Evolutionary conservation across 2,888 invertebrate genomes (phyloP), one percentile per base, ranked within the genome.

Genomic region (Cephus spinipes): DNA sequence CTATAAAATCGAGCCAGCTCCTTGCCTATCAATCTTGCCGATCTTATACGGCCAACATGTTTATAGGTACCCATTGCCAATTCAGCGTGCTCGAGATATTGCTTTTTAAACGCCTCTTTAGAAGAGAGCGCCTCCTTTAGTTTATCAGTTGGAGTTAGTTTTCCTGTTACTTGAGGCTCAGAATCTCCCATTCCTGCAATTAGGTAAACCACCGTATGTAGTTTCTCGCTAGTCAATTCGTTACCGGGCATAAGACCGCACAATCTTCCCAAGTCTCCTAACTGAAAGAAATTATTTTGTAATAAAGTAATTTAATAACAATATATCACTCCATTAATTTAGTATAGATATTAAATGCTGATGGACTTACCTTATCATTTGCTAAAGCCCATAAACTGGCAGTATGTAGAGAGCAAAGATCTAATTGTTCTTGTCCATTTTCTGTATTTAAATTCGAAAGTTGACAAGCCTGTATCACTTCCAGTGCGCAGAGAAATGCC

Each of bases 11-110:
- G 94, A 0, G 98, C 98, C 75, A 99, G 92, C 87, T 98, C 97
- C 69, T 96, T 94, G 0, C 98, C 98, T 78, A 98, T 97, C 74
- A 96, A 93, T 71, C 98, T 94, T 0, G 98, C 98, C 77, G 96
- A 98, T 84, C 97, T 94, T 85, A 95, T 92, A 11, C 93, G 91
- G 12, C 93, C 96, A 82, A 98, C 98, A 92, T 98, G 98, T 89
- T 99, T 99, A 89, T 97, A 98, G 0, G 98, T 98, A 76, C 98
- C 98, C 95, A 98, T 98, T 0, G 98, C 98, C 81, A 98, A 92
- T 90, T 99, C 99, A 0, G 98, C 97, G 79, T 98, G 92, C 92
- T 98, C 98, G 89, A 98, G 92, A 89, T 98, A 99, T 84, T 97
- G 96, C 89, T 96, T 97, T 86, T 97, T 96, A 90, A 98, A 99